Conservation (phyloP, 2,113 vertebrate genomes). For the Danionella cerebrum region DNA sequence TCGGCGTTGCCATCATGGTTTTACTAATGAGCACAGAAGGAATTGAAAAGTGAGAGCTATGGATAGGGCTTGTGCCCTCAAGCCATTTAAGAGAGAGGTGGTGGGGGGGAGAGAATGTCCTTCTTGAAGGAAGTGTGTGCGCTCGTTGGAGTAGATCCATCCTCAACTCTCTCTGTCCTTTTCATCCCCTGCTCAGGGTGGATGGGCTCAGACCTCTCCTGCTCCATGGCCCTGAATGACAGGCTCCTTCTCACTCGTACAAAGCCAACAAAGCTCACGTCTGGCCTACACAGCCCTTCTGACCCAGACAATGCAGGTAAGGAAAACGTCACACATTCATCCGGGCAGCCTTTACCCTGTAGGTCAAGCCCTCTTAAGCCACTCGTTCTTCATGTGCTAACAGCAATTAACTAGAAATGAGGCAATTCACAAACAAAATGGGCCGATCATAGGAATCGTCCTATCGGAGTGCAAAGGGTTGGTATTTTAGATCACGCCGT, state of each 20-base stretch:
- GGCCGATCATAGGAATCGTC: constrained; percentile 54
- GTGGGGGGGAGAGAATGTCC: not conserved
- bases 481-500: constrained; percentile 51
- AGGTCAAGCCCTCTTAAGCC: constrained; percentile 63
- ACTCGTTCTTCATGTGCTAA: constrained; percentile 57
- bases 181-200: constrained; percentile 24
- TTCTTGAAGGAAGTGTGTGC: constrained; percentile 20
- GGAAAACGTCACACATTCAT: constrained; percentile 50
- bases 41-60: constrained; percentile 33
- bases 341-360: constrained; percentile 43
- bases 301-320: constrained; percentile 40
- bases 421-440: constrained; percentile 55
- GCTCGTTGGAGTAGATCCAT: constrained; percentile 36
- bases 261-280: constrained; percentile 40
- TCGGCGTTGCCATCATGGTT: constrained; percentile 27
- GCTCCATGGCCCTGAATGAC: constrained; percentile 26
- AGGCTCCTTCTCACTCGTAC: constrained; percentile 22
- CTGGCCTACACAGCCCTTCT: constrained; percentile 34
- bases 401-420: constrained; percentile 60
- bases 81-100: constrained; percentile 29
- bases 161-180: constrained; percentile 32
- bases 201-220: constrained; percentile 35
- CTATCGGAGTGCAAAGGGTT: constrained; percentile 42
- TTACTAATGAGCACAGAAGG: constrained; percentile 37
- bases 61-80: constrained; percentile 35